These are phyloP conservation scores for Ophion ellenae DNA, from an alignment of 2,888 invertebrate species.

Conservation along the genomic window DNA sequence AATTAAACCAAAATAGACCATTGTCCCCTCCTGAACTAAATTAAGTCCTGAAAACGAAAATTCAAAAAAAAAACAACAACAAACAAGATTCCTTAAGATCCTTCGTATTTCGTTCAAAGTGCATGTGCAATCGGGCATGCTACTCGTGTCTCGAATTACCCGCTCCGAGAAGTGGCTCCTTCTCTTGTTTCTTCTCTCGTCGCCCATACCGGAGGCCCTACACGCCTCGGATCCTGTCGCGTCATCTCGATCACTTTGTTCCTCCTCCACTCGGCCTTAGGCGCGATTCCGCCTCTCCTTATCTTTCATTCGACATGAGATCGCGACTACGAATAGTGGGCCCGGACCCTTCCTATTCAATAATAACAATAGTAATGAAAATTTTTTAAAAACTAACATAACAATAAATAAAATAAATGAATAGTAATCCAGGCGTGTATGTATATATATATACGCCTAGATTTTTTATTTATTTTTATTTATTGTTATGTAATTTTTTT, in stretches of 20 bases:
- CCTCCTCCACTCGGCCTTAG: conserved; percentile 61
- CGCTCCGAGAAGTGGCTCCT: conserved; percentile 10
- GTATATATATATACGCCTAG: too few relatives aligned
- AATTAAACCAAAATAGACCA: too few relatives aligned
- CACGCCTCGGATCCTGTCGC: conserved; percentile 43
- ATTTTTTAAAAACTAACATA: too few relatives aligned
- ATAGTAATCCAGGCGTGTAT: too few relatives aligned
- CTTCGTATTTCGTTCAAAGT: not conserved
- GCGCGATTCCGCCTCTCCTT: conserved; percentile 61
- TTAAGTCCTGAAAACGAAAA: too few relatives aligned
- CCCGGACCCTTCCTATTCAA: too few relatives aligned
- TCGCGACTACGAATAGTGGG: conserved; percentile 73
- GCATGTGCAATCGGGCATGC: conserved; percentile 1
- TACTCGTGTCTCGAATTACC: conserved; percentile 49
- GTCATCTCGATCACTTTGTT: conserved; percentile 55
- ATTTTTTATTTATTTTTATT: too few relatives aligned
- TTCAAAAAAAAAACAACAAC: not conserved
- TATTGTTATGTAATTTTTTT: too few relatives aligned
- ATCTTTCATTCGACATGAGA: conserved; percentile 72
- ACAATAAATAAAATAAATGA: too few relatives aligned
- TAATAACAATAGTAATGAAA: too few relatives aligned
- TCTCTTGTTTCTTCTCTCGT: conserved; percentile 53
- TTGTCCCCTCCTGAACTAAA: too few relatives aligned
- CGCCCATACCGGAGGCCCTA: conserved; percentile 18
- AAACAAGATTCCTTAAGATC: not conserved